Percentiles rank a stretch among this genome's conserved stretches.
phyloP scores from a whole-genome alignment of 2,113 vertebrate genomes.

The Pangasianodon hypophthalmus region DNA sequence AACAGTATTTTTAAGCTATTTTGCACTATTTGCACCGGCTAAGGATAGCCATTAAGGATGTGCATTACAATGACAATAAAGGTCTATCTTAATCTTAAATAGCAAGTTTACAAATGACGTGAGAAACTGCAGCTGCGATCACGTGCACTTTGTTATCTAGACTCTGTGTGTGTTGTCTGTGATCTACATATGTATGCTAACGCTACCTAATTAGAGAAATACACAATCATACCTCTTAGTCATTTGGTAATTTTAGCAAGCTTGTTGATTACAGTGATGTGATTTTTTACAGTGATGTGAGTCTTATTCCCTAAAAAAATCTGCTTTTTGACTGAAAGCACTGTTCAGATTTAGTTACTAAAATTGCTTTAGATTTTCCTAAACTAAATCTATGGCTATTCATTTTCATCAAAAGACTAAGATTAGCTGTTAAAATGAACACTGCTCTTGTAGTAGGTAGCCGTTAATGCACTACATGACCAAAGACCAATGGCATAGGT shows the following conservation, averaged over 20 bases:
- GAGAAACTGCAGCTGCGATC: not conserved
- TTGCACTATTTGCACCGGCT: no score
- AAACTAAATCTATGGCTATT: not conserved
- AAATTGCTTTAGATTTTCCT: no score
- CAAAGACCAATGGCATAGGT: no score
- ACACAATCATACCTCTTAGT: not conserved
- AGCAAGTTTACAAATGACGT: not conserved
- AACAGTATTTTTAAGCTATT: no score
- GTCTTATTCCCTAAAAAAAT: not conserved
- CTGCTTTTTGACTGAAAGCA: not conserved
- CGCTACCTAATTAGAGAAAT: not conserved
- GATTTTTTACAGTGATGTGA: not conserved
- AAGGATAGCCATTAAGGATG: no score
- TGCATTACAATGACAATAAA: no score
- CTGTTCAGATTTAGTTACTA: not conserved
- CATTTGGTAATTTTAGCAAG: not conserved
- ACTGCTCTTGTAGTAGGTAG: no score
- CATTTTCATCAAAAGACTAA: not conserved
- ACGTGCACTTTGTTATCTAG: no score
- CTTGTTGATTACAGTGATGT: not conserved
- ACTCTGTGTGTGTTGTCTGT: not conserved
- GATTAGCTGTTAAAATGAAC: not conserved
- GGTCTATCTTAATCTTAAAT: no score
- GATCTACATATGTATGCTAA: not conserved
- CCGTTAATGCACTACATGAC: no score